Base-by-base conservation (phyloP, 2,888 invertebrate genomes). In the Emmelina monodactyla region DNA sequence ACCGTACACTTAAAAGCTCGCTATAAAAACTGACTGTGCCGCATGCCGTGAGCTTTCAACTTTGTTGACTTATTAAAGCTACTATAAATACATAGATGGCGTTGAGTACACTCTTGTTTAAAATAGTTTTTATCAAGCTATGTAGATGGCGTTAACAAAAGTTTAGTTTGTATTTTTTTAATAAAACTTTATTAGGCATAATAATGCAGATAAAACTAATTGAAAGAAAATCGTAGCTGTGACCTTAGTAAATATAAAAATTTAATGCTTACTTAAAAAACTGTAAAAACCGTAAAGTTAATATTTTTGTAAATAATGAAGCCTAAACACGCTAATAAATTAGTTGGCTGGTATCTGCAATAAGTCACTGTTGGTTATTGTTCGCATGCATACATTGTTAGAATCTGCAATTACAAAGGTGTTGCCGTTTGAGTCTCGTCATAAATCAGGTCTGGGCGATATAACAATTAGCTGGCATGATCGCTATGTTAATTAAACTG, bases 401-500 rank as follows among this genome's bases (percentile, higher is more conserved):
- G 62, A 62, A 66, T 64, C 61, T 45, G 61, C 67, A 75, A 78
- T 78, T 78, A 76, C 68, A 62, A 65, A 76, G 79, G 79, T 79
- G 76, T 73, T 66, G 65, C 70, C 69, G 59, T 60, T 63, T 62
- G 57, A 67, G 67, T 72, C 67, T 65, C 51, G 63, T 57, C 50
- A 76, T 80, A 80, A 80, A 81, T 81, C 80, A 80, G 65, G 62
- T 61, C 65, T 66, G 67, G 70, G 62, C 78, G 76, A 79, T 80
- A 73, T 76, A 80, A 80, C 79, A 81, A 80, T 81, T 81, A 79
- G 79, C 65, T 58, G 76, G 73, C 68, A 79, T 73, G 75, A 71
- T 72, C 72, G 72, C 71, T 75, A 78, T 80, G 78, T 79, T 81
- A 80, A 81, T 81, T 79, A 79, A 80, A 79, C 64, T 67, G 55